Evolutionary conservation across 2,797 vertebrate species (phyloP).

Genomic region (Myotis daubentonii): DNA sequence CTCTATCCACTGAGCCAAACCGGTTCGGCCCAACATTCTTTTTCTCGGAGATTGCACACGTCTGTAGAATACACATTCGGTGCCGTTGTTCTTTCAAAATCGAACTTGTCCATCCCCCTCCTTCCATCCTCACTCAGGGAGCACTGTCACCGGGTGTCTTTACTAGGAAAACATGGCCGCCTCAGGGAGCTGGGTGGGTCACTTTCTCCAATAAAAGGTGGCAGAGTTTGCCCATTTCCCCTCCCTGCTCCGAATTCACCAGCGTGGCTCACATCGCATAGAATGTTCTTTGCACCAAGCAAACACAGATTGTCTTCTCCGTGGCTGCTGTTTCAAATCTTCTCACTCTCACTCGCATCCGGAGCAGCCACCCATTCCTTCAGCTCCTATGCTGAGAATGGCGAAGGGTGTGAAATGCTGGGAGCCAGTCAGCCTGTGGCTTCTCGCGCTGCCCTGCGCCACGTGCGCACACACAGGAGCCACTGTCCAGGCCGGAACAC

Average conservation of each 20-base stretch:
- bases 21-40: no score
- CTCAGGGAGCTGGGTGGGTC: not conserved
- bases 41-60: no score
- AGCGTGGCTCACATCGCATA: conserved; percentile 25
- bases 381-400: not conserved
- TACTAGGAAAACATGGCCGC: not conserved
- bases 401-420: not conserved
- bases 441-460: not conserved
- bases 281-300: conserved; percentile 60
- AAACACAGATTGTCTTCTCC: conserved; percentile 50
- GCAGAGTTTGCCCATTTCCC: conserved; percentile 65
- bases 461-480: not conserved
- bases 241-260: conserved; percentile 61
- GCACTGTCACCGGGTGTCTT: not conserved
- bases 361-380: not conserved
- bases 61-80: not conserved
- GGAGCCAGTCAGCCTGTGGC: not conserved
- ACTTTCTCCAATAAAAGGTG: conserved; percentile 67
- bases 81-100: conserved; percentile 22
- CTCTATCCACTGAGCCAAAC: no score
- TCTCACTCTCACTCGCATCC: conserved; percentile 11
- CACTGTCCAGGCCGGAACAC: not conserved
- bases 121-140: not conserved
- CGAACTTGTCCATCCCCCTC: not conserved
- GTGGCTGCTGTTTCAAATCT: conserved; percentile 46